Conservation (phyloP, 2,113 vertebrate genomes). For the Tympanuchus pallidicinctus region DNA sequence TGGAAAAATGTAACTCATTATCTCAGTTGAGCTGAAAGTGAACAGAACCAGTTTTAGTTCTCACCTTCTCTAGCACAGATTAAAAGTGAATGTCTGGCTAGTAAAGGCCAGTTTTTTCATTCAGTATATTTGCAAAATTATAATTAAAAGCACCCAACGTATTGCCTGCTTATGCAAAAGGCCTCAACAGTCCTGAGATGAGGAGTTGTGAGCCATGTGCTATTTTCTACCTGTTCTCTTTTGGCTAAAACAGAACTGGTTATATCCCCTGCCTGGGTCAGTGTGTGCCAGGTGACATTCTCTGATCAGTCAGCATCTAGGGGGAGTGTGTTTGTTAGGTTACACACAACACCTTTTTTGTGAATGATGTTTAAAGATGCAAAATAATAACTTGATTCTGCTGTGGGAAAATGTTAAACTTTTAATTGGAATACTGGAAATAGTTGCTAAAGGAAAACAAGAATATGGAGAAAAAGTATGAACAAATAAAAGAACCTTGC, state of each 20-base stretch:
- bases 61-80: background rate
- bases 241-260: background rate
- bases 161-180: background rate
- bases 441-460: background rate
- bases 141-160: background rate
- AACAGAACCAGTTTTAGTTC: background rate
- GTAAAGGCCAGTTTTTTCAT: background rate
- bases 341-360: background rate
- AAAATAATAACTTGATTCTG: background rate
- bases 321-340: background rate
- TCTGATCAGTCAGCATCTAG: background rate
- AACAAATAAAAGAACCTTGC: background rate
- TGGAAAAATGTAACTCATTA: conserved; percentile 25
- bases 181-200: background rate
- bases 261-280: background rate
- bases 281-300: background rate
- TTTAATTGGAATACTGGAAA: background rate
- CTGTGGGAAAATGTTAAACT: background rate
- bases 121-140: background rate
- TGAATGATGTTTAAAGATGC: background rate
- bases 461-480: background rate
- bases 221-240: background rate
- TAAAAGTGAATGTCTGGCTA: background rate
- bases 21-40: background rate
- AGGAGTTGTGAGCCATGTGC: background rate